Evolutionary conservation across 1,140 invertebrate genomes (phyloP).

Genomic region (Camponotus pennsylvanicus): DNA sequence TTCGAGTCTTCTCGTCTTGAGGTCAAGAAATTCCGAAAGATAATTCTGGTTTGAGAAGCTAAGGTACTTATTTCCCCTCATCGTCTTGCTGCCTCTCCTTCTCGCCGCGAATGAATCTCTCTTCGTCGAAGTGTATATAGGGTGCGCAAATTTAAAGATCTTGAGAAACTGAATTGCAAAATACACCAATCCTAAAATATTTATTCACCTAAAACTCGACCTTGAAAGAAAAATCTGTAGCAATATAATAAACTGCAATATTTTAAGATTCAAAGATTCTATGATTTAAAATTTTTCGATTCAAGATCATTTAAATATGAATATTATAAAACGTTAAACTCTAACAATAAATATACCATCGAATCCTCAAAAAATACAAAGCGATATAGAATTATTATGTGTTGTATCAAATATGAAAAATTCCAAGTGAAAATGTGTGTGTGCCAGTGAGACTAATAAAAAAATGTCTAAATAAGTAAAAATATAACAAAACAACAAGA

Average conservation of each 20-base stretch:
- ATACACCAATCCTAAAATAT: background rate
- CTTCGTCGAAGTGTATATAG: conserved; percentile 26
- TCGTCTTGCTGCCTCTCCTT: conserved; percentile 23
- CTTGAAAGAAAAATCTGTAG: background rate
- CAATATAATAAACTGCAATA: background rate
- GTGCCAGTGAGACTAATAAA: background rate
- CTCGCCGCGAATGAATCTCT: conserved; percentile 41
- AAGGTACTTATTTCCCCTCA: conserved; percentile 54
- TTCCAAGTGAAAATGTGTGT: background rate
- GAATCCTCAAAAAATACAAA: background rate
- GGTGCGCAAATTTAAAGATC: conserved; percentile 37
- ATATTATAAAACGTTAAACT: too few species aligned
- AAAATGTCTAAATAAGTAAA: background rate
- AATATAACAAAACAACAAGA: background rate
- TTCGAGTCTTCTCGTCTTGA: conserved; percentile 11
- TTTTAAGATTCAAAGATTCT: background rate
- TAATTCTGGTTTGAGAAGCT: conserved; percentile 41
- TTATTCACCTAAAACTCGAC: background rate
- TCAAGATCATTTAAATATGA: background rate
- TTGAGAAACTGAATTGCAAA: conserved; percentile 24
- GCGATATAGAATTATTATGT: too few species aligned
- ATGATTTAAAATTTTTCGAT: background rate
- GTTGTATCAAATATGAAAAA: background rate
- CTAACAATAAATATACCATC: background rate
- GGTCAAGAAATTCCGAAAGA: conserved; percentile 48